These are phyloP conservation scores for Odontamblyopus lacepedii DNA, from an alignment of 2,797 vertebrate species.

Conservation along the genomic window DNA sequence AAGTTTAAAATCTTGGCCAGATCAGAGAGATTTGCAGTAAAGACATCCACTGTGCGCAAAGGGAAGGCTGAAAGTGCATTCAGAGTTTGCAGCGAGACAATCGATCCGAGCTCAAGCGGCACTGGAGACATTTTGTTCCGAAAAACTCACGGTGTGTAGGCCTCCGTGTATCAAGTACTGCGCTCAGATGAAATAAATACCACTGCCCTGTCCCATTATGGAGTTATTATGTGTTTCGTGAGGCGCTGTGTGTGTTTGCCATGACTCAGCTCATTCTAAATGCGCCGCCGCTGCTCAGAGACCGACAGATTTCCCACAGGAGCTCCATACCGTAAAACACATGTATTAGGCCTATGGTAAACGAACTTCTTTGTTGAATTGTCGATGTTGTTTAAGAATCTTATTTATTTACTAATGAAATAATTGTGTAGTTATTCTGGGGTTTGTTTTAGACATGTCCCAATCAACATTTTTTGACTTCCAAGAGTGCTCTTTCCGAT, in stretches of 20 bases:
- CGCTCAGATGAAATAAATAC: background rate
- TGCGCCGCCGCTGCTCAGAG: conserved; percentile 11
- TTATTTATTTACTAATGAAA: too few relatives aligned
- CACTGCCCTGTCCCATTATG: background rate
- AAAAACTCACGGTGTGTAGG: background rate
- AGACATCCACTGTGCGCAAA: background rate
- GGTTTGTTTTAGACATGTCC: too few relatives aligned
- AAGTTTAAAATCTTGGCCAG: too few relatives aligned
- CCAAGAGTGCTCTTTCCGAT: too few relatives aligned
- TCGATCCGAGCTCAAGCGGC: background rate
- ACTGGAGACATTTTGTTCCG: conserved; percentile 1
- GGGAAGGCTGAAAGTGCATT: background rate
- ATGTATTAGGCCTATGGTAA: background rate
- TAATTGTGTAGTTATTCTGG: too few relatives aligned
- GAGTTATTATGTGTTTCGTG: background rate
- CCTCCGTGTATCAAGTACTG: background rate
- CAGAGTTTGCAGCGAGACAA: conserved; percentile 6
- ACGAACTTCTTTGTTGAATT: background rate
- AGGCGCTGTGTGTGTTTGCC: background rate
- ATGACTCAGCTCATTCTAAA: conserved; percentile 21
- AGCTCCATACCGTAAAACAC: background rate
- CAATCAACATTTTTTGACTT: too few relatives aligned
- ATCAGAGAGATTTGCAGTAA: background rate
- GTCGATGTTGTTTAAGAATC: background rate
- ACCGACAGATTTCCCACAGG: background rate